A percentile compares a stretch with the other conserved stretches of the same genome.
These are phyloP conservation scores for Microcebus murinus DNA, from an alignment of 2,113 vertebrate species.

Conservation along the genomic window DNA sequence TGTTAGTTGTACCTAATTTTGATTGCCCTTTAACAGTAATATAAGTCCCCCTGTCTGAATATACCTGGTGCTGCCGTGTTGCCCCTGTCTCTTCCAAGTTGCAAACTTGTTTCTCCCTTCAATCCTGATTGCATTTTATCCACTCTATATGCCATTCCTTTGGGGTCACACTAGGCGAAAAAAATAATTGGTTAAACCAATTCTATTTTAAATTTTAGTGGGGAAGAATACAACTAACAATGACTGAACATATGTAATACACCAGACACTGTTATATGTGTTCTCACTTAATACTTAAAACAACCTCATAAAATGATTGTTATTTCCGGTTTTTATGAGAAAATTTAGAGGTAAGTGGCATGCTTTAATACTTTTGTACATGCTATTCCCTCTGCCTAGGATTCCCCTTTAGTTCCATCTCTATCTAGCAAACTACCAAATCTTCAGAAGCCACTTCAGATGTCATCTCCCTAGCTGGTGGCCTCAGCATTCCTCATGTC, in stretches of 20 bases:
- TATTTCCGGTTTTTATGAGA: neutral
- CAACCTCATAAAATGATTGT: neutral
- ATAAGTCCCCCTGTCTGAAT: neutral
- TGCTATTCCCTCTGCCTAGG: neutral
- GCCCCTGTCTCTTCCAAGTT: neutral
- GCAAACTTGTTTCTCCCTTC: neutral
- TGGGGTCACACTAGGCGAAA: neutral
- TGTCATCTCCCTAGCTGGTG: neutral
- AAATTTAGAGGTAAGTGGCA: neutral
- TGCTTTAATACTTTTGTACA: neutral
- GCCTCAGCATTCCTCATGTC: neutral
- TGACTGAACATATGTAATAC: neutral
- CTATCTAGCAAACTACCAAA: constrained; percentile 21
- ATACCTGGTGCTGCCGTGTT: neutral
- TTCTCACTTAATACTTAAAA: constrained; percentile 36
- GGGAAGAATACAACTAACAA: neutral
- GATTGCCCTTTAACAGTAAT: neutral
- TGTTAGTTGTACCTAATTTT: neutral
- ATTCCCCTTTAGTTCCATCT: neutral
- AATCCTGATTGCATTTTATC: neutral
- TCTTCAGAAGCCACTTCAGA: constrained; percentile 14
- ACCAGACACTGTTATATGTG: neutral
- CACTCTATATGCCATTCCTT: neutral
- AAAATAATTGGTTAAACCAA: neutral
- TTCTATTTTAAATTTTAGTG: constrained; percentile 34